These are phyloP conservation scores for Oscheius onirici DNA, from an alignment of 2,888 invertebrate genomes.

Conservation along the genomic window DNA sequence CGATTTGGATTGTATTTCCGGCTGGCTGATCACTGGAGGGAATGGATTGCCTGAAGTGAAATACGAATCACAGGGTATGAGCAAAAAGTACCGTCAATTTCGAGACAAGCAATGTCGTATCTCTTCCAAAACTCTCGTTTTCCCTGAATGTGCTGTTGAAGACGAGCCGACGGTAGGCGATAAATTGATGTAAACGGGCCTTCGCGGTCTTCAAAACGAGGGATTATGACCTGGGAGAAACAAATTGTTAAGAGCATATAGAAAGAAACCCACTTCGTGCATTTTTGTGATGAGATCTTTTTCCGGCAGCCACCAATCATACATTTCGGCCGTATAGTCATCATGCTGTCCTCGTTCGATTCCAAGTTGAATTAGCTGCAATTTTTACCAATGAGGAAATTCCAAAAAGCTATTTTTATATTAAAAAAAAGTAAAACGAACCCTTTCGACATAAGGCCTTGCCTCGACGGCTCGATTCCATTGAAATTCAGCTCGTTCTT, in stretches of 20 bases:
- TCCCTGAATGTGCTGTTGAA: constrained; percentile 52
- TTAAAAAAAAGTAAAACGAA: constrained; percentile 29
- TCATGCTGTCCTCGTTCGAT: constrained; percentile 62
- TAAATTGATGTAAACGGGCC: constrained; percentile 66
- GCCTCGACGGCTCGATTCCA: constrained; percentile 69
- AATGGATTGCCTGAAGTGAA: constrained; percentile 52
- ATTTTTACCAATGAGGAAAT: background rate
- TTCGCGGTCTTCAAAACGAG: constrained; percentile 42
- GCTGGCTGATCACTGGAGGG: constrained; percentile 42
- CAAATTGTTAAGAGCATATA: background rate
- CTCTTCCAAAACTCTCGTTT: constrained; percentile 56
- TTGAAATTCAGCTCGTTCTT: constrained; percentile 67
- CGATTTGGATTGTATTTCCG: constrained; percentile 27
- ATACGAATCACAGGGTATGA: background rate
- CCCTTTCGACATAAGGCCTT: constrained; percentile 67
- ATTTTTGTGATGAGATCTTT: constrained; percentile 56
- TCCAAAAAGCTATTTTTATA: constrained; percentile 43
- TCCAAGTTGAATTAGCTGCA: constrained; percentile 68
- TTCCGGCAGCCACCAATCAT: constrained; percentile 70
- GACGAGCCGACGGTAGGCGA: constrained; percentile 59
- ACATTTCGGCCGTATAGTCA: constrained; percentile 68
- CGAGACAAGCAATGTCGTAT: constrained; percentile 62
- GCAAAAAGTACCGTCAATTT: constrained; percentile 57
- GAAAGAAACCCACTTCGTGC: constrained; percentile 44
- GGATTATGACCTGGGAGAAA: constrained; percentile 51